Evolutionary conservation across 2,888 invertebrate species (phyloP).

Genomic region (Lasioglossum calceatum): DNA sequence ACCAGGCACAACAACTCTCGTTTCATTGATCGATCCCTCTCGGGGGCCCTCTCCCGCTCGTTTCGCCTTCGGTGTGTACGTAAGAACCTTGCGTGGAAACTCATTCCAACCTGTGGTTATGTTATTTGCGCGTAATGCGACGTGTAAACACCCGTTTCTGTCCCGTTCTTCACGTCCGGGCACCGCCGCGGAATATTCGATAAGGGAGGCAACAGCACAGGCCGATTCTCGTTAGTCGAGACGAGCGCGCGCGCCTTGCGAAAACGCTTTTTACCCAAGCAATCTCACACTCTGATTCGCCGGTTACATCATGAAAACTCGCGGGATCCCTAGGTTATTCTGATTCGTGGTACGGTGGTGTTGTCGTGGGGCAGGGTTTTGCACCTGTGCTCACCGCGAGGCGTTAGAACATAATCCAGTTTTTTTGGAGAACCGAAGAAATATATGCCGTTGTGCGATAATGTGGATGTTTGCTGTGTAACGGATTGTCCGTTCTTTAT

Average conservation of each 20-base stretch:
- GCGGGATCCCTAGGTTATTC: background rate
- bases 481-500: background rate
- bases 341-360: background rate
- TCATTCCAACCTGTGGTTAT: slow-evolving; percentile 13
- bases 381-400: background rate
- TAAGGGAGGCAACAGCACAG: slow-evolving; percentile 26
- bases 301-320: slow-evolving; percentile 55
- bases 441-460: background rate
- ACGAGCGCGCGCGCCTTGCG: slow-evolving; percentile 18
- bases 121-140: slow-evolving; percentile 22
- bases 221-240: slow-evolving; percentile 25
- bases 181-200: slow-evolving; percentile 30
- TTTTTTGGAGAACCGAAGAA: background rate
- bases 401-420: background rate
- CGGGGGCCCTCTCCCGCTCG: background rate
- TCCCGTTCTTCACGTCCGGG: slow-evolving; percentile 10
- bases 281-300: slow-evolving; percentile 59
- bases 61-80: slow-evolving; percentile 2
- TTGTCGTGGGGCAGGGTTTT: background rate
- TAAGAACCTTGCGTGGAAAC: slow-evolving; percentile 14
- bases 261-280: slow-evolving; percentile 44
- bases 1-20: background rate
- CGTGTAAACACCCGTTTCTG: slow-evolving; percentile 21
- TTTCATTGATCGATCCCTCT: background rate
- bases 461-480: background rate